A percentile compares a stretch with the other conserved stretches of the same genome.
Evolutionary conservation across 1,140 invertebrate genomes (phyloP).

Genomic region (Sesamia nonagrioides): DNA sequence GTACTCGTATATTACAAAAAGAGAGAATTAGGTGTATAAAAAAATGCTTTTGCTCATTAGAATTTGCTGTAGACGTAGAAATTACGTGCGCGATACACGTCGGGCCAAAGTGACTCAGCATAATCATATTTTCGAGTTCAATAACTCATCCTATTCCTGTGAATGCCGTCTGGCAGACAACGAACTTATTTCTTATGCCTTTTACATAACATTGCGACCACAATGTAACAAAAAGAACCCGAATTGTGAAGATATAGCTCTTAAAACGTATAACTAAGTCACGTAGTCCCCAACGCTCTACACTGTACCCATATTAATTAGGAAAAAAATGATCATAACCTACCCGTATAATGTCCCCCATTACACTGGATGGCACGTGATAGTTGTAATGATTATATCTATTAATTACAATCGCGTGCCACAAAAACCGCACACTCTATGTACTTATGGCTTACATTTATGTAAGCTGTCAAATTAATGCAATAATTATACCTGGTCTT

Average conservation of each 20-base stretch:
- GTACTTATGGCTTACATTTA: constrained; percentile 2
- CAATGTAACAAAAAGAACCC: constrained; percentile 23
- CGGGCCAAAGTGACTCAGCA: not conserved
- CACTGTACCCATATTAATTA: constrained; percentile 39
- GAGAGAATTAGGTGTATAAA: too few species aligned
- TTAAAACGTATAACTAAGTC: constrained; percentile 27
- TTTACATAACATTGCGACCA: constrained; percentile 31
- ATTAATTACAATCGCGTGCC: constrained; percentile 46
- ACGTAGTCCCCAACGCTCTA: constrained; percentile 11
- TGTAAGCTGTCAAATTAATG: constrained; percentile 47
- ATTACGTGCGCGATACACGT: not conserved
- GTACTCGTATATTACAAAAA: too few species aligned
- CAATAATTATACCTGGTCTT: constrained; percentile 10
- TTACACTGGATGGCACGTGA: constrained; percentile 40
- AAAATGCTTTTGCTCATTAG: too few species aligned
- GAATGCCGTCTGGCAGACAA: constrained; percentile 25
- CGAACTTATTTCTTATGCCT: constrained; percentile 27
- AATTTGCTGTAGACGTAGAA: not conserved
- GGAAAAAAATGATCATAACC: constrained; percentile 46
- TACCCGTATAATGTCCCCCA: constrained; percentile 46
- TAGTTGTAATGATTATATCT: constrained; percentile 41
- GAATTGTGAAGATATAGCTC: constrained; percentile 20
- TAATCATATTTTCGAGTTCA: constrained; percentile 10
- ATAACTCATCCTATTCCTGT: constrained; percentile 21
- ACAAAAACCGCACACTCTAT: constrained; percentile 34